Percentiles rank a stretch among this genome's conserved stretches.
phyloP scores from a whole-genome alignment of 1,140 invertebrate species.

The Conopomorpha cramerella region DNA sequence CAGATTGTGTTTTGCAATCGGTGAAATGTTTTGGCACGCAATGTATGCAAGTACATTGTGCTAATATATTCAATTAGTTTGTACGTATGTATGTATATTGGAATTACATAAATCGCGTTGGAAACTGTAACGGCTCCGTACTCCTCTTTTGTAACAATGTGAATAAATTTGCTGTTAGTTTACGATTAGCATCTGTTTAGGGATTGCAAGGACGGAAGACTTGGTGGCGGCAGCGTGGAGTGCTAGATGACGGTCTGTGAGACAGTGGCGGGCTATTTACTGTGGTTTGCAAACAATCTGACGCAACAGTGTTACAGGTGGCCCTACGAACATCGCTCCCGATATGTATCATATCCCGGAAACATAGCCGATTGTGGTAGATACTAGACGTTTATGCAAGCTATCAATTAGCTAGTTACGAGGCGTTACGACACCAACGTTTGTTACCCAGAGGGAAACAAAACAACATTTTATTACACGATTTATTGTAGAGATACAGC shows the following conservation, averaged over 20 bases:
- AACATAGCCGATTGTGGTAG: constrained; percentile 26
- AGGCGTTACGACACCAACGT: constrained; percentile 30
- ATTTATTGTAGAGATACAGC: too few relatives aligned
- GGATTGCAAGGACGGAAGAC: constrained; percentile 1
- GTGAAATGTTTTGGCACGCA: too few relatives aligned
- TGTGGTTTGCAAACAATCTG: constrained; percentile 11
- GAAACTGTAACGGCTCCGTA: too few relatives aligned
- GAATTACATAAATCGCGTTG: too few relatives aligned
- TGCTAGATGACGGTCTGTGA: too few relatives aligned
- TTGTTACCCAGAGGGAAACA: constrained; percentile 19
- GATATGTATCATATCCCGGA: constrained; percentile 40
- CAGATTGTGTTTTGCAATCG: too few relatives aligned
- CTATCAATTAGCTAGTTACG: constrained; percentile 44
- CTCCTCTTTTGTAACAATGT: too few relatives aligned
- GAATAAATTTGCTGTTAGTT: too few relatives aligned
- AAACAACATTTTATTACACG: constrained; percentile 16
- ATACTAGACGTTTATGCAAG: constrained; percentile 41
- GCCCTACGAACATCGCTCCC: constrained; percentile 6
- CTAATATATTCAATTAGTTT: too few relatives aligned
- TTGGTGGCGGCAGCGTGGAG: constrained; percentile 10
- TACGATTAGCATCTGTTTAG: too few relatives aligned
- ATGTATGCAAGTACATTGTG: too few relatives aligned
- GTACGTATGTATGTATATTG: too few relatives aligned
- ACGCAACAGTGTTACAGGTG: constrained; percentile 8
- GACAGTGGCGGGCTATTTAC: constrained; percentile 21